Base-by-base conservation (phyloP, 2,888 invertebrate species). In the Caenorhabditis imperialis region DNA sequence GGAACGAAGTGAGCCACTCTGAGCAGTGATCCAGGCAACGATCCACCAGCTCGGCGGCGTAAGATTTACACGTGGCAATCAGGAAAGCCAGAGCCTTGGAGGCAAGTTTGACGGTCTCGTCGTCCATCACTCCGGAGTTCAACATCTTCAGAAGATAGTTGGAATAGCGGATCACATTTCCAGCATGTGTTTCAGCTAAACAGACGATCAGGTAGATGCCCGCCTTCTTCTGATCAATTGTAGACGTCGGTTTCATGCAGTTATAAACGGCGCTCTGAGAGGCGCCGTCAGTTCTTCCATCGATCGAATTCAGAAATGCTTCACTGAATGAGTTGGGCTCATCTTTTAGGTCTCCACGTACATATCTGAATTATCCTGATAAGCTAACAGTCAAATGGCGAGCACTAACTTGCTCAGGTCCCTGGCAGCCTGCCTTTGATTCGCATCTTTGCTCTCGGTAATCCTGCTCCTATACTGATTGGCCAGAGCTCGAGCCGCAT, bases 1-100 rank as follows among this genome's bases (percentile, higher is more conserved):
- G 20, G 14, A 42, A 14, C 94, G 51, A 25, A 25, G 93, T 93
- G 5, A 98, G 91, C 95, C 95, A 96, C 89, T 98, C 98, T 88
- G 96, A 94, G 1, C 97, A 95, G 86, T 94, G 91, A 89, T 95
- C 95, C 1, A 97, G 94, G 90, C 97, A 96, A 90, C 96, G 96
- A 86, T 97, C 96, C n/a, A 98, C 96, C 88, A 96, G 96, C 88
- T 96, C 96, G 0, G 95, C 94, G 30, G 96, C 93, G 89, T 94
- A 95, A 0, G 95, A 94, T 14, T 96, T 96, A 7, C 90, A 90
- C 0, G 89, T 85, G 1, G 96, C 78, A 40, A 86, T 96, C 58
- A 99, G 90, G 81, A 94, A 93, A 0, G 96, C 97, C 79, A 98
- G 93, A 4, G 97, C 96, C 88, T 94, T 94, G 1, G 97, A 96